Evolutionary conservation across 1,140 invertebrate species (phyloP).

Genomic region (Phocides pigmalion): DNA sequence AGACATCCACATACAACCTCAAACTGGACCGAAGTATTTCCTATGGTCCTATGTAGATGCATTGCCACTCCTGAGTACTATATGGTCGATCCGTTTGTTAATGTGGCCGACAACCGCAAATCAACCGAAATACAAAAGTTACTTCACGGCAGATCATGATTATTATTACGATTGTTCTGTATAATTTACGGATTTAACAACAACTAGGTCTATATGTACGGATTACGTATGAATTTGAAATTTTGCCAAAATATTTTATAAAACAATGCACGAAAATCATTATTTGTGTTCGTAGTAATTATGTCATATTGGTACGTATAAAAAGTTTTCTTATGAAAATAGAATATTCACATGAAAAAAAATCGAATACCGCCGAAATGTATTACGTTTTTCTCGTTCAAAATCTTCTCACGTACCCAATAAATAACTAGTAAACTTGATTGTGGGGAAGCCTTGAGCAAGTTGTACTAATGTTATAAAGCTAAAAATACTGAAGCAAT

Average conservation of each 20-base stretch:
- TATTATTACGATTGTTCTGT: too few relatives aligned
- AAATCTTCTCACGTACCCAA: neutral
- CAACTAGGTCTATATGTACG: too few relatives aligned
- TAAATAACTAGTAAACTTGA: neutral
- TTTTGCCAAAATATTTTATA: neutral
- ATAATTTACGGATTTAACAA: too few relatives aligned
- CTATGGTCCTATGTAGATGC: too few relatives aligned
- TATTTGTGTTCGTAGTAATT: neutral
- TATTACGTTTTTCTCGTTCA: neutral
- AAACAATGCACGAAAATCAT: neutral
- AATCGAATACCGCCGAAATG: neutral
- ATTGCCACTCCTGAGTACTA: too few relatives aligned
- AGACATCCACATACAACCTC: too few relatives aligned
- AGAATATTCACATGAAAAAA: neutral
- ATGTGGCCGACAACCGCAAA: too few relatives aligned
- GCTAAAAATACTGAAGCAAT: neutral
- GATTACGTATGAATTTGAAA: too few relatives aligned
- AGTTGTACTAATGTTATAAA: neutral
- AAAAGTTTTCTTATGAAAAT: neutral
- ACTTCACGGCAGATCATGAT: too few relatives aligned
- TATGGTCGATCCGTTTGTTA: too few relatives aligned
- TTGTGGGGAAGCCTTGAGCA: neutral
- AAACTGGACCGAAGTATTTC: too few relatives aligned
- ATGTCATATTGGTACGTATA: neutral
- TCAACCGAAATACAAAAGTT: too few relatives aligned